Conservation (phyloP, 30 jellyfish, hydroid and myxozoan genomes). For the Nemopilema nomurai region DNA sequence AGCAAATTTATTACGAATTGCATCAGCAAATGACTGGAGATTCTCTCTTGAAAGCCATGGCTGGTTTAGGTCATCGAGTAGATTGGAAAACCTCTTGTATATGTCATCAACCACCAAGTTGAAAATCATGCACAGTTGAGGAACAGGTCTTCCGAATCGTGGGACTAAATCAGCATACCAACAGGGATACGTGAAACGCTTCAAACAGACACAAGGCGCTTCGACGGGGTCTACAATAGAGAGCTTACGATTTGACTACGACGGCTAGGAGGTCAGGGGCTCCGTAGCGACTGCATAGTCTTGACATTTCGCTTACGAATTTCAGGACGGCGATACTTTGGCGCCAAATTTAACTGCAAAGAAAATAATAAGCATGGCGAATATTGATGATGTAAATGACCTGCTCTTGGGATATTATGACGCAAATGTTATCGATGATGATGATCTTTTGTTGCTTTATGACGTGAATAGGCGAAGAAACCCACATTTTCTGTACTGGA, state of each 20-base stretch:
- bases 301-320: background rate
- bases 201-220: too few species aligned
- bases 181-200: too few species aligned
- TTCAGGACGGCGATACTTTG: background rate
- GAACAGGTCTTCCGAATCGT: too few species aligned
- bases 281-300: background rate
- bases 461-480: conserved; percentile 3
- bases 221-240: background rate
- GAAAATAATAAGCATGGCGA: background rate
- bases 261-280: background rate
- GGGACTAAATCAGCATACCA: too few species aligned
- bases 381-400: background rate
- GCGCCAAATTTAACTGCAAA: background rate
- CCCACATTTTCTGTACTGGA: conserved; percentile 37
- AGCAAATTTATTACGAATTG: too few species aligned
- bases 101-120: too few species aligned
- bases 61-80: too few species aligned
- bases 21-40: too few species aligned
- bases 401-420: conserved; percentile 12
- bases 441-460: conserved; percentile 6
- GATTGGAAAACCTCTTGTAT: too few species aligned
- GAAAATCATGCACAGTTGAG: too few species aligned
- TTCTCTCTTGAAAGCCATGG: too few species aligned
- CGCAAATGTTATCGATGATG: conserved; percentile 20
- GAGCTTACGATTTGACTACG: background rate